phyloP scores from a whole-genome alignment of 2,888 invertebrate genomes.

The Lycia hirtaria region DNA sequence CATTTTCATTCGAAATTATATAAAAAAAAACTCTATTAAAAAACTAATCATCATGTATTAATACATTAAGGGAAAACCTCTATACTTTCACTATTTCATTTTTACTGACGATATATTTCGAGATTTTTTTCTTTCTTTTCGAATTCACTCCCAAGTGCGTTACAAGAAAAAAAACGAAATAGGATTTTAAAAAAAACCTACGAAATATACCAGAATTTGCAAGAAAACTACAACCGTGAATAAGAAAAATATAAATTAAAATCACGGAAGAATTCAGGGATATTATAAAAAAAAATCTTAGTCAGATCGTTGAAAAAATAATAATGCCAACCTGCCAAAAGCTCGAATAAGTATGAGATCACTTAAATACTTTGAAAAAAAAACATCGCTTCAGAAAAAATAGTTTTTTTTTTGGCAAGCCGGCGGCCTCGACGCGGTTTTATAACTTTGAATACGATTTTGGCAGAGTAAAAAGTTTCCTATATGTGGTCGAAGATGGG shows the following conservation, averaged over 20 bases:
- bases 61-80: constrained; percentile 48
- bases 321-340: constrained; percentile 61
- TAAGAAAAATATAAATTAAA: constrained; percentile 46
- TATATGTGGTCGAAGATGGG: too few species aligned
- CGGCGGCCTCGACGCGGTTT: constrained; percentile 37
- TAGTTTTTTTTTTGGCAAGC: constrained; percentile 44
- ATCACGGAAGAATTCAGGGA: constrained; percentile 38
- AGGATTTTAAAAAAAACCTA: constrained; percentile 22
- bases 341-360: constrained; percentile 33
- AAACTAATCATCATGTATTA: constrained; percentile 46
- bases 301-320: constrained; percentile 68
- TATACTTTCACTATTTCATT: constrained; percentile 4
- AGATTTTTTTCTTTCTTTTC: constrained; percentile 8
- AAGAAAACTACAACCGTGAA: constrained; percentile 46
- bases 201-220: constrained; percentile 21
- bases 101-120: constrained; percentile 7
- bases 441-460: background rate
- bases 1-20: constrained; percentile 58
- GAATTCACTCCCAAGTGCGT: constrained; percentile 41
- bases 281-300: constrained; percentile 33
- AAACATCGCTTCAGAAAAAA: constrained; percentile 26
- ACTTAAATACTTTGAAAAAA: constrained; percentile 32
- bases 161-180: constrained; percentile 26
- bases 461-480: too few species aligned
- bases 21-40: constrained; percentile 36